Percentiles rank a stretch among this genome's conserved stretches.
Conservation (phyloP, 2,113 vertebrate genomes). For the Hystrix cristata region DNA sequence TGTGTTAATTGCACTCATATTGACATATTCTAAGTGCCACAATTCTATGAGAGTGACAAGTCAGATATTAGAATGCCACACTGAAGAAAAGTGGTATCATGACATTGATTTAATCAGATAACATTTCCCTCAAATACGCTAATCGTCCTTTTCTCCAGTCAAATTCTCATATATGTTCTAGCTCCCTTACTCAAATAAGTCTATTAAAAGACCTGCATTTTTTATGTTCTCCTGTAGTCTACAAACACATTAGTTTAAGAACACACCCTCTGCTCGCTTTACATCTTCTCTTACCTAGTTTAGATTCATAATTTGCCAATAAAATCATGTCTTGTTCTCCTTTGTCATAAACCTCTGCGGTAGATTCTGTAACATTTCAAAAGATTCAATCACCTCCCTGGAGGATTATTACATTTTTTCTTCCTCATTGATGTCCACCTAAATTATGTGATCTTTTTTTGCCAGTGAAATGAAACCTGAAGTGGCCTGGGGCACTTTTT, state of each 20-base stretch:
- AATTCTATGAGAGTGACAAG: slow-evolving; percentile 49
- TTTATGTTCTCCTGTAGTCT: background rate
- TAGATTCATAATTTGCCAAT: background rate
- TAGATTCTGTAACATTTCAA: background rate
- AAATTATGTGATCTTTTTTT: background rate
- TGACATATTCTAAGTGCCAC: slow-evolving; percentile 68
- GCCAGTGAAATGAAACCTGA: background rate
- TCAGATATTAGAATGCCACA: slow-evolving; percentile 56
- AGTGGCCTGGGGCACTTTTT: background rate
- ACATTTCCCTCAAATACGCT: slow-evolving; percentile 10
- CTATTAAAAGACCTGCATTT: background rate
- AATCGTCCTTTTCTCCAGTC: background rate
- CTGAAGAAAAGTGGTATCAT: slow-evolving; percentile 10
- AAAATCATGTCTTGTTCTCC: background rate
- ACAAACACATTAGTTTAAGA: background rate
- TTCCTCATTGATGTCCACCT: background rate
- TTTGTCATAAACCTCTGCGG: background rate
- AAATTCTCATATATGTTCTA: slow-evolving; percentile 11
- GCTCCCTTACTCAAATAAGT: background rate
- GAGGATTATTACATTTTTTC: background rate
- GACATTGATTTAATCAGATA: slow-evolving; percentile 39
- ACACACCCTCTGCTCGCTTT: background rate
- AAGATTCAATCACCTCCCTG: background rate
- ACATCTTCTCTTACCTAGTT: background rate
- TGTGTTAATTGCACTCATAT: background rate